Evolutionary conservation across 2,888 invertebrate species (phyloP).

Genomic region (Macrophya alboannulata): DNA sequence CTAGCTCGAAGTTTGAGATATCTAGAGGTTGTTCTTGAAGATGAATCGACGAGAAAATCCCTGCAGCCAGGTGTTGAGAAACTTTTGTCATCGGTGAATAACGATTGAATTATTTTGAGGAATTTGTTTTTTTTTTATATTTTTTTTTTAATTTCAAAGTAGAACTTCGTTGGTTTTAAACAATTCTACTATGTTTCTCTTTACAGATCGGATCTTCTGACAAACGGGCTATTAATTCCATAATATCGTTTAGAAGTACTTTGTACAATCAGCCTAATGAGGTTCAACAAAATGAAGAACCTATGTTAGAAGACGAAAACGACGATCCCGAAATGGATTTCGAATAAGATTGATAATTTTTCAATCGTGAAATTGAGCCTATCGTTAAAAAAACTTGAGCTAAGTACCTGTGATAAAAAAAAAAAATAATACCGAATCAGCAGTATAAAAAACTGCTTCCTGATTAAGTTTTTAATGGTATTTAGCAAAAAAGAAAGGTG

Average conservation of each 20-base stretch:
- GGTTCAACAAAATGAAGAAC: neutral
- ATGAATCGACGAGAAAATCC: conserved; percentile 67
- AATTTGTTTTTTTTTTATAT: neutral
- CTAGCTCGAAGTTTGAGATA: conserved; percentile 72
- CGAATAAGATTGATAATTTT: neutral
- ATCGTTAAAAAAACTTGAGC: too few species aligned
- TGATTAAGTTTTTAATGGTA: neutral
- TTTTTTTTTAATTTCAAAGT: neutral
- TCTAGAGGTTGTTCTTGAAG: conserved; percentile 70
- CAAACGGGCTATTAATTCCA: neutral
- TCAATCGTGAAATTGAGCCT: neutral
- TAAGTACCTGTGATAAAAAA: conserved; percentile 29
- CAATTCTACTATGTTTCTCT: neutral
- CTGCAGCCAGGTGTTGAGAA: conserved; percentile 69
- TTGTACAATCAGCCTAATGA: neutral
- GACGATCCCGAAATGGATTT: neutral
- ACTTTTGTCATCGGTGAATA: conserved; percentile 68
- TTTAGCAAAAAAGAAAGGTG: conserved; percentile 22
- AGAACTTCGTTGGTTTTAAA: neutral
- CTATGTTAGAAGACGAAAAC: neutral
- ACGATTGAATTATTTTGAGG: neutral
- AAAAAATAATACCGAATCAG: too few species aligned
- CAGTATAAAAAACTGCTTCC: neutral
- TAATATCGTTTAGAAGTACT: neutral
- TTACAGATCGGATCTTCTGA: neutral